Percentiles rank a stretch among this genome's conserved stretches.
These are phyloP conservation scores for Panonychus citri DNA, from an alignment of 1,140 invertebrate species.

Conservation along the genomic window DNA sequence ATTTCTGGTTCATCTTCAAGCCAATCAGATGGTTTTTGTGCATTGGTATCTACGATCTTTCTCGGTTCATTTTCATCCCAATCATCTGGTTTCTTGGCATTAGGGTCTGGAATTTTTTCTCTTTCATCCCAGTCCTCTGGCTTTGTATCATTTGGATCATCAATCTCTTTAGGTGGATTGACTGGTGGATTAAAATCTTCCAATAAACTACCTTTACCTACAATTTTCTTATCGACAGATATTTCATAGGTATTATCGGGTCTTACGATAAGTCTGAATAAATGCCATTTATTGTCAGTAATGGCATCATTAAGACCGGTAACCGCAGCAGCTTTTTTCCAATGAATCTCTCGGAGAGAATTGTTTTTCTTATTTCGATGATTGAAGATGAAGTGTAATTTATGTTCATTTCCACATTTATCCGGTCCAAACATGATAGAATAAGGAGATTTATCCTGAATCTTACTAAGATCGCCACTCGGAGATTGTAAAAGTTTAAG, in stretches of 20 bases:
- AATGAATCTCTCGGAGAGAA: constrained; percentile 60
- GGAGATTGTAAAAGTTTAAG: constrained; percentile 56
- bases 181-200: constrained; percentile 78
- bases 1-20: constrained; percentile 70
- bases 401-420: constrained; percentile 88
- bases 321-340: constrained; percentile 15
- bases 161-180: constrained; percentile 82
- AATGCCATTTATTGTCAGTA: constrained; percentile 81
- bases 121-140: constrained; percentile 91
- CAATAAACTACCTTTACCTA: constrained; percentile 61
- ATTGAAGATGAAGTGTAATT: constrained; percentile 92
- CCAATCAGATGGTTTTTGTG: constrained; percentile 75
- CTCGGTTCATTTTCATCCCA: constrained; percentile 80
- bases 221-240: constrained; percentile 38
- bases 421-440: constrained; percentile 99
- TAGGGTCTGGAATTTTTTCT: constrained; percentile 37
- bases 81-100: constrained; percentile 53
- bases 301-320: constrained; percentile 65
- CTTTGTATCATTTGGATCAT: constrained; percentile 71
- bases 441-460: constrained; percentile 88
- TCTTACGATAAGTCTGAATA: constrained; percentile 66
- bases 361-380: constrained; percentile 85
- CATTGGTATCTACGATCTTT: constrained; percentile 64
- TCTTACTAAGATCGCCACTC: constrained; percentile 44
- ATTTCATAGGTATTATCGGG: constrained; percentile 58